Percentiles rank a stretch among this genome's conserved stretches.
phyloP scores from a whole-genome alignment of 2,888 invertebrate genomes.

The Cataglyphis altisquamis region DNA sequence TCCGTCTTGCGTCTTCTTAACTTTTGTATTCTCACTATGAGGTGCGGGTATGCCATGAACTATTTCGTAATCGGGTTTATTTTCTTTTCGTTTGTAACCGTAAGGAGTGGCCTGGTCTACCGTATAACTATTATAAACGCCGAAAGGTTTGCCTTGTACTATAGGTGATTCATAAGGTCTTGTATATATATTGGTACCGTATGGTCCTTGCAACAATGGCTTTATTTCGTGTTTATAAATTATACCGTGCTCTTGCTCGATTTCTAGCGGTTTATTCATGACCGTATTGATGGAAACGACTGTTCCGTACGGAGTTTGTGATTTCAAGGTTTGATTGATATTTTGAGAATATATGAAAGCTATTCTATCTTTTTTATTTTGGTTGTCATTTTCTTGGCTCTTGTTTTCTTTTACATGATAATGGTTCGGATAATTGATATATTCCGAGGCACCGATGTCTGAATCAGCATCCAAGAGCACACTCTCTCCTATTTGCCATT shows the following conservation, averaged over 20 bases:
- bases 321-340: constrained; percentile 44
- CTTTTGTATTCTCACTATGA: constrained; percentile 64
- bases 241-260: constrained; percentile 57
- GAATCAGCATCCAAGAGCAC: constrained; percentile 76
- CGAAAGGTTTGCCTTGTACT: constrained; percentile 75
- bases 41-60: constrained; percentile 75
- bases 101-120: constrained; percentile 62
- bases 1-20: constrained; percentile 55
- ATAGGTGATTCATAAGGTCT: constrained; percentile 74
- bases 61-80: constrained; percentile 73
- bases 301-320: constrained; percentile 59
- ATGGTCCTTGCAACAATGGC: constrained; percentile 48
- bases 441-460: constrained; percentile 77
- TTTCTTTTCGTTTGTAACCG: constrained; percentile 68
- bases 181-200: constrained; percentile 64
- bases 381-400: neutral
- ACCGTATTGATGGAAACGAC: constrained; percentile 68
- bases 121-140: constrained; percentile 68
- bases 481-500: constrained; percentile 64
- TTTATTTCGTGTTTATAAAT: constrained; percentile 64
- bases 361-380: neutral
- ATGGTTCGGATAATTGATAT: constrained; percentile 70
- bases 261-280: constrained; percentile 75
- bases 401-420: constrained; percentile 26
- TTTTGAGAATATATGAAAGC: neutral